Conservation (phyloP, 2,797 vertebrate species). For the Pipistrellus kuhlii region DNA sequence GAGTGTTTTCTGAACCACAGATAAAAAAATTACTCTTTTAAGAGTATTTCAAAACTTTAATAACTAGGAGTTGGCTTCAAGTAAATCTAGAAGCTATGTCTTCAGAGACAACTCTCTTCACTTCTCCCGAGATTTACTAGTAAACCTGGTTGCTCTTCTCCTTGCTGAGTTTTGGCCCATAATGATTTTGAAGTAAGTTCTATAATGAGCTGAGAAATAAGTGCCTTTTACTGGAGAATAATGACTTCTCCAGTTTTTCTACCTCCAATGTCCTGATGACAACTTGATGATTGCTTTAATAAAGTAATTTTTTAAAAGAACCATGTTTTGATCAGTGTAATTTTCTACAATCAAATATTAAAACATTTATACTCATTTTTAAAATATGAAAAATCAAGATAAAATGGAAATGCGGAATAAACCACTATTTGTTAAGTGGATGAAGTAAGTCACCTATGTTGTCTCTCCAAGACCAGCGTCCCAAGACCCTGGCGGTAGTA, state of each 20-base stretch:
- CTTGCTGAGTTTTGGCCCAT: not conserved
- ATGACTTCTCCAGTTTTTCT: not conserved
- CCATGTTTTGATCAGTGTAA: not conserved
- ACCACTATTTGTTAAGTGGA: not conserved
- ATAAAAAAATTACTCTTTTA: constrained; percentile 18
- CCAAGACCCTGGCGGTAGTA: not conserved
- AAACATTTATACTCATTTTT: not conserved
- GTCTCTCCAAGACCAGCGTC: not conserved
- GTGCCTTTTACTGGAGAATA: not conserved
- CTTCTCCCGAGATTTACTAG: not conserved
- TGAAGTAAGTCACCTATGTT: not conserved
- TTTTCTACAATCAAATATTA: not conserved
- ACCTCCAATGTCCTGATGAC: not conserved
- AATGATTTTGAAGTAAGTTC: not conserved
- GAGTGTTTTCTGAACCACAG: not conserved
- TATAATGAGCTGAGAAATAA: not conserved
- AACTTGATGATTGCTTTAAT: not conserved
- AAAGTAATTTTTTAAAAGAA: not conserved
- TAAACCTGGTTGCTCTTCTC: not conserved
- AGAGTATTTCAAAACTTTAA: constrained; percentile 17
- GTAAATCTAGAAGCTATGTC: not conserved
- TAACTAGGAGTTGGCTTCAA: not conserved
- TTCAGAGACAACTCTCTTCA: not conserved
- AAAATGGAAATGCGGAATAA: not conserved
- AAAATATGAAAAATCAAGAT: not conserved